Percentiles rank a stretch among this genome's conserved stretches.
phyloP scores from a whole-genome alignment of 1,140 invertebrate genomes.

The Drosophila sp. region DNA sequence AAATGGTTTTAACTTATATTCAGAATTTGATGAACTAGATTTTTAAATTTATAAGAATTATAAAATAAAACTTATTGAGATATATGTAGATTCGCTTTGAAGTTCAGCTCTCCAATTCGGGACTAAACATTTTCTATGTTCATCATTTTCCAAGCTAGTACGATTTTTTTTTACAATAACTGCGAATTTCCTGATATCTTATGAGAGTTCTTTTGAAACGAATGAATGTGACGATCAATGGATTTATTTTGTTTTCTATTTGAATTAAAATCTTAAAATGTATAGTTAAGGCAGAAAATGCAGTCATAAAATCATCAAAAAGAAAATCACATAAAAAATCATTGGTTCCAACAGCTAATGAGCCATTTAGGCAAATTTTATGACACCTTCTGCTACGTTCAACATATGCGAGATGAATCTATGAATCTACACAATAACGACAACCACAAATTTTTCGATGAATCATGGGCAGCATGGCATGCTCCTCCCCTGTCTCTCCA shows the following conservation, averaged over 20 bases:
- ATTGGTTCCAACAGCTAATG: slow-evolving; percentile 52
- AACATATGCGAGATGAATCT: slow-evolving; percentile 1
- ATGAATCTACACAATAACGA: slow-evolving; percentile 2
- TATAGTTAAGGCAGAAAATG: neutral
- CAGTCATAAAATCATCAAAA: slow-evolving; percentile 36
- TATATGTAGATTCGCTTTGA: too few relatives aligned
- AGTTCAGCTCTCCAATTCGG: too few relatives aligned
- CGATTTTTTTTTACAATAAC: too few relatives aligned
- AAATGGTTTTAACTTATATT: too few relatives aligned
- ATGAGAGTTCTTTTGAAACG: too few relatives aligned
- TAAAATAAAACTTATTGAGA: too few relatives aligned
- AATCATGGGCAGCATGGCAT: slow-evolving; percentile 40
- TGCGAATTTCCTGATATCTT: too few relatives aligned
- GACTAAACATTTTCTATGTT: too few relatives aligned
- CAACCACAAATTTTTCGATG: slow-evolving; percentile 28
- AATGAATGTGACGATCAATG: neutral
- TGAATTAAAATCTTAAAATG: slow-evolving; percentile 5
- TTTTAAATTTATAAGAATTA: too few relatives aligned
- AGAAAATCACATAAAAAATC: slow-evolving; percentile 40
- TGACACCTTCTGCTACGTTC: slow-evolving; percentile 36
- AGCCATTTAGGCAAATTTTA: slow-evolving; percentile 38
- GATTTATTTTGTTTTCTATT: slow-evolving; percentile 12
- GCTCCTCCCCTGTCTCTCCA: neutral
- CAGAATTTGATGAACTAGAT: too few relatives aligned
- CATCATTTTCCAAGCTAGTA: too few relatives aligned